phyloP scores from a whole-genome alignment of 2,113 vertebrate species.

The Dicaeum eximium region DNA sequence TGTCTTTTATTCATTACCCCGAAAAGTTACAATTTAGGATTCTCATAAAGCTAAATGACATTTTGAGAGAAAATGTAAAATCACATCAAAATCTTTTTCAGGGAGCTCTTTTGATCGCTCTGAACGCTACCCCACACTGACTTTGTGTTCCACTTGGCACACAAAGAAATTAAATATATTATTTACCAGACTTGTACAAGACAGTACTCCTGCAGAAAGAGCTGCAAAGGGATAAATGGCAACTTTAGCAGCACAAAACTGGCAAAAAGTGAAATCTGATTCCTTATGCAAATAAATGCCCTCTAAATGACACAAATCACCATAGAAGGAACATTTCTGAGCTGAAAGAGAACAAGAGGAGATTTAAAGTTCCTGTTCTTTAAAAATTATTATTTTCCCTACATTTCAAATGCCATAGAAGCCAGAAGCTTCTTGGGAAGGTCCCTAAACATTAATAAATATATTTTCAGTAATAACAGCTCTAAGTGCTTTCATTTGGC shows the following conservation, averaged over 20 bases:
- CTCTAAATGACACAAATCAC: not conserved
- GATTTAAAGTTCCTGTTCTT: not conserved
- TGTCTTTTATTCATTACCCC: not conserved
- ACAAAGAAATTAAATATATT: not conserved
- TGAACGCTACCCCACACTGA: not conserved
- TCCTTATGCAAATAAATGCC: not conserved
- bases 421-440: not conserved
- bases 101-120: not conserved
- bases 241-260: not conserved
- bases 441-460: not conserved
- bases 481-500: not conserved
- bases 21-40: not conserved
- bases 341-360: not conserved
- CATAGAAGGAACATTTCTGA: not conserved
- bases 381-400: not conserved
- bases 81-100: not conserved
- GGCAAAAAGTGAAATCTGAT: not conserved
- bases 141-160: not conserved
- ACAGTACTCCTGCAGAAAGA: not conserved
- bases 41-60: not conserved
- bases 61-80: not conserved
- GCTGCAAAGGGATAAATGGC: not conserved
- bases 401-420: not conserved
- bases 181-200: not conserved
- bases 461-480: not conserved